Percentiles rank a stretch among this genome's conserved stretches.
These are phyloP conservation scores for Monopis laevigella DNA, from an alignment of 2,888 invertebrate species.

Conservation along the genomic window DNA sequence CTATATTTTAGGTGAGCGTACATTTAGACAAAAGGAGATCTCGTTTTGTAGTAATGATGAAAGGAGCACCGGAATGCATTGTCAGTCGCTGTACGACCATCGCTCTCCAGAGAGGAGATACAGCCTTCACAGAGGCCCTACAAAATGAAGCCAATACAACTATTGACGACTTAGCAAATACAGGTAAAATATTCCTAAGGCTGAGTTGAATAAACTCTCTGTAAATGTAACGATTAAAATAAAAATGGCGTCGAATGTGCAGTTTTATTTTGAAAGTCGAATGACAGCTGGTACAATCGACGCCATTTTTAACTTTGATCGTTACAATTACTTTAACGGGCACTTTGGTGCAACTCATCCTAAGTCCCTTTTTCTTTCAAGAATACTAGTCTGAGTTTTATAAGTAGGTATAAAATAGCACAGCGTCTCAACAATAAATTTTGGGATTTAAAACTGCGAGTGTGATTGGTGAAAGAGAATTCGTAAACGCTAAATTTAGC, in stretches of 20 bases:
- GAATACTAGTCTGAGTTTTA: too few species aligned
- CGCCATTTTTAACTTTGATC: too few species aligned
- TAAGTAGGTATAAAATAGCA: too few species aligned
- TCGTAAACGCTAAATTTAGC: too few species aligned
- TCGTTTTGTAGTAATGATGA: constrained; percentile 88
- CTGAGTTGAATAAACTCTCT: background rate
- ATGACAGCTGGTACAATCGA: too few species aligned
- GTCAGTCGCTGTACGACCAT: constrained; percentile 85
- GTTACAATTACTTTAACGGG: too few species aligned
- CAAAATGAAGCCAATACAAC: constrained; percentile 31
- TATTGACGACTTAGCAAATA: constrained; percentile 38
- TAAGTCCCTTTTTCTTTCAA: too few species aligned
- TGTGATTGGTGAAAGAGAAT: too few species aligned
- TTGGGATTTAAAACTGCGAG: too few species aligned
- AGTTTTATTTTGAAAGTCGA: too few species aligned
- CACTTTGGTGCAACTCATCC: too few species aligned
- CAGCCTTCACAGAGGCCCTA: constrained; percentile 36
- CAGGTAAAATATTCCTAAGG: constrained; percentile 29
- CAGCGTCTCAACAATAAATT: too few species aligned
- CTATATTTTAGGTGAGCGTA: constrained; percentile 71
- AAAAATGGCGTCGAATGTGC: background rate
- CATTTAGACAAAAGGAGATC: constrained; percentile 81
- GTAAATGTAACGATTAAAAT: background rate
- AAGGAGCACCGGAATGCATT: constrained; percentile 96
- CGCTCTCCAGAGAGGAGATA: constrained; percentile 81